A percentile compares a stretch with the other conserved stretches of the same genome.
Evolutionary conservation across 2,113 vertebrate genomes (phyloP).

Genomic region (Diglossa brunneiventris): DNA sequence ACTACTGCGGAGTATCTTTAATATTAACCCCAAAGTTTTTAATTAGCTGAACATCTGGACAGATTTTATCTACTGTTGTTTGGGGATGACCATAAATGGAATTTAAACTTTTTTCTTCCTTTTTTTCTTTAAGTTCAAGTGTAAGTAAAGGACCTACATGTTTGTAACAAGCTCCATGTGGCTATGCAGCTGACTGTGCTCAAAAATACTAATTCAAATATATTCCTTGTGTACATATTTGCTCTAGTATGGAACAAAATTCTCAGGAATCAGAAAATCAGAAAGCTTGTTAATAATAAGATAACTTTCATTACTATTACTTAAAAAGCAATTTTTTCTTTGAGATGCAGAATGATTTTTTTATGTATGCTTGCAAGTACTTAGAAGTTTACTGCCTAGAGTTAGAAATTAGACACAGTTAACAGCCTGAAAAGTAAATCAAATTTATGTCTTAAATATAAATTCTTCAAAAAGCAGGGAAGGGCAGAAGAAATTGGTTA

Average conservation of each 20-base stretch:
- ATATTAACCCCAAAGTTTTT: background rate
- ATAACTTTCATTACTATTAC: background rate
- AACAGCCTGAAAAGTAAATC: background rate
- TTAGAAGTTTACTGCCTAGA: background rate
- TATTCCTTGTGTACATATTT: background rate
- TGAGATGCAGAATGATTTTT: background rate
- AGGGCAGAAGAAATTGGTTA: background rate
- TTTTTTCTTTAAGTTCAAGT: background rate
- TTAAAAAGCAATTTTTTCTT: background rate
- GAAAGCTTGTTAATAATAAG: background rate
- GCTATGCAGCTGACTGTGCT: background rate
- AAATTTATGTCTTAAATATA: background rate
- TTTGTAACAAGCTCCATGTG: background rate
- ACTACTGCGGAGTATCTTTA: background rate
- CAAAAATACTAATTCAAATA: background rate
- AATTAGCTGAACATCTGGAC: background rate
- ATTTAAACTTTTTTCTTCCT: background rate
- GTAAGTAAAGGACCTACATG: background rate
- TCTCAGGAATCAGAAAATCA: background rate
- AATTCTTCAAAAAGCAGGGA: background rate
- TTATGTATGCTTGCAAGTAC: background rate
- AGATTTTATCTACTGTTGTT: background rate
- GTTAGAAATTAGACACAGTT: background rate
- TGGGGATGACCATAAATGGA: background rate
- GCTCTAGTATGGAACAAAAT: background rate